Base-by-base conservation (phyloP, 2,797 vertebrate genomes). In the Phalloptychus januarius region DNA sequence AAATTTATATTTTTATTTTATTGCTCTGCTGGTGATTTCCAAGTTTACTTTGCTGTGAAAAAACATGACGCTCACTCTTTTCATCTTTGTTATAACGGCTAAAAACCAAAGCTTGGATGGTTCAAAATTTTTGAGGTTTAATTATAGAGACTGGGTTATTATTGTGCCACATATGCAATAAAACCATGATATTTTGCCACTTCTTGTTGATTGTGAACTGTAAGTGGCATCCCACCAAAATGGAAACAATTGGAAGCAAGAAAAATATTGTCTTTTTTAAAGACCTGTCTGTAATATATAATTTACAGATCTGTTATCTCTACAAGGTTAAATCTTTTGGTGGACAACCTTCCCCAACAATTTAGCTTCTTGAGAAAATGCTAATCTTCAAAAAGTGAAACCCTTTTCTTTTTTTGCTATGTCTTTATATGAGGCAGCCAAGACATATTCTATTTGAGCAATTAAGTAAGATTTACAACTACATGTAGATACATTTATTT, bases 401-500 rank as follows among this genome's bases (percentile, higher is more conserved):
- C 48, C 72, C 79, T 33, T 56, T 16, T 50, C 1, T 23, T 25
- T 75, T 72, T 54, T 7, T 16, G 5, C 31, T 54, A 6, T 1
- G 65, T 52, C 42, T 18, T 10, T 65, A 5, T 4, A 25, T 33
- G 40, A 33, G 13, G 38, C 36, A 16, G 33, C 50, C 74, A 33
- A 76, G 61, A 45, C n/a, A 31, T 33, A 16, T 3, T 38, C 40
- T 63, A 48, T 74, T 28, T 31, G 12, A 65, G 23, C 71, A 58
- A 36, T 56, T 18, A 15, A 5, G 25, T 44, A 40, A 81, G 70
- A 23, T 36, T 75, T 15, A 75, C 31, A 56, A 5, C 73, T 40
- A 38, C 16, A 61, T 54, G 54, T 50, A 75, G 44, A 6, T 45
- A 65, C 78, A 82, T 87, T 56, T 77, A 42, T 78, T 80, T 46